phyloP scores from a whole-genome alignment of 2,888 invertebrate species.

The Oscheius myriophilus region DNA sequence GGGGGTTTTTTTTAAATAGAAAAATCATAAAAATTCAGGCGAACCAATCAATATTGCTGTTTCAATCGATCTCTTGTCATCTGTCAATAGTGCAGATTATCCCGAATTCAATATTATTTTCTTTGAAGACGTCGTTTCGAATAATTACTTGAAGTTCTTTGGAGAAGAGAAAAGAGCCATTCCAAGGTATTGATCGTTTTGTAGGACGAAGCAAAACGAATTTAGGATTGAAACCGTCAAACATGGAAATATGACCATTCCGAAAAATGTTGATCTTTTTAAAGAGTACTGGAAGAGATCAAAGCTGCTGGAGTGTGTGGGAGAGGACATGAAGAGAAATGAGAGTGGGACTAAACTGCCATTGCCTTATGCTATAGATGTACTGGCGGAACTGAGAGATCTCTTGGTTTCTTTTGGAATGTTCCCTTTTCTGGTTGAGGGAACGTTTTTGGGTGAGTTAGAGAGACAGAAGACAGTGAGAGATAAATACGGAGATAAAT shows the following conservation, averaged over 20 bases:
- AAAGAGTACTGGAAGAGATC: slow-evolving; percentile 29
- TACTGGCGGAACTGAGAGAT: slow-evolving; percentile 28
- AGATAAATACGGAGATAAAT: not conserved
- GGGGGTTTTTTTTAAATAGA: not conserved
- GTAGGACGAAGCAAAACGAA: too few relatives aligned
- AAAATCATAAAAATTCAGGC: not conserved
- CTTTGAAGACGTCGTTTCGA: slow-evolving; percentile 15
- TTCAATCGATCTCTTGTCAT: not conserved
- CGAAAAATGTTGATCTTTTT: not conserved
- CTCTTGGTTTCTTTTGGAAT: slow-evolving; percentile 28
- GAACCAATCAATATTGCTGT: slow-evolving; percentile 15
- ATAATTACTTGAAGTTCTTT: slow-evolving; percentile 27
- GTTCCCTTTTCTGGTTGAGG: slow-evolving; percentile 35
- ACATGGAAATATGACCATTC: slow-evolving; percentile 23
- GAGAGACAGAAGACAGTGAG: not conserved
- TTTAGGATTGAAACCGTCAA: slow-evolving; percentile 23
- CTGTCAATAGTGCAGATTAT: slow-evolving; percentile 3
- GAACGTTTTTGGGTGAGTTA: slow-evolving; percentile 30
- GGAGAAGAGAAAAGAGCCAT: slow-evolving; percentile 24
- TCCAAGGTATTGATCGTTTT: too few relatives aligned
- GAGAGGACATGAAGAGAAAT: slow-evolving; percentile 12
- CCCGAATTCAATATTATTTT: slow-evolving; percentile 25
- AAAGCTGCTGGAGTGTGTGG: slow-evolving; percentile 1
- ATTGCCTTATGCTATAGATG: slow-evolving; percentile 4
- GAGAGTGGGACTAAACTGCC: not conserved